Evolutionary conservation across 2,113 vertebrate genomes (phyloP), one percentile per base, ranked within the genome.

Genomic region (Charadrius vociferus): DNA sequence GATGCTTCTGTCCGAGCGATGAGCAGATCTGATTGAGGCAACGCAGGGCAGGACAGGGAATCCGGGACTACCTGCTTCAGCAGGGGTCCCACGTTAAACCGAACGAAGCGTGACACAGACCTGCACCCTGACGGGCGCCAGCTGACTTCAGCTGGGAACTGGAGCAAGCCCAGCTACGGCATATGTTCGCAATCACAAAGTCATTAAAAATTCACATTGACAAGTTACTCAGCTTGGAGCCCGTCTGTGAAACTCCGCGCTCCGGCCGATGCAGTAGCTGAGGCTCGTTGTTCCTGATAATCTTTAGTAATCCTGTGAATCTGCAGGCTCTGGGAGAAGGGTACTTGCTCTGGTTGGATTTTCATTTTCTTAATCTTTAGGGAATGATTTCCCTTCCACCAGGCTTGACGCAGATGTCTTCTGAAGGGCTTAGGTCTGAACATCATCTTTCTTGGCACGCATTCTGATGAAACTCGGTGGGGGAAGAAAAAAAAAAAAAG

Each of bases 131-230:
- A 83, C 86, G 61, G 81, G 71, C 21, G 0, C 85, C 96, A 93
- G 85, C 92, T 92, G 92, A 90, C 83, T 91, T 86, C 78, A 82
- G 74, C 91, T 82, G 95, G 39, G 84, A 84, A 66, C 95, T 95
- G 96, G 96, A 96, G 78, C 93, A 53, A 82, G 81, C 87, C 95
- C 93, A 95, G 85, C 96, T 77, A 58, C 1, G 3, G 66, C 95
- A 96, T 93, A 93, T 96, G 96, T 82, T 97, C 22, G 0, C 84
- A 93, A 95, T 97, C 96, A 95, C 87, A 90, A 96, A 86, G 78
- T 88, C 90, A 95, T 95, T 95, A 97, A 95, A 96, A 97, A 96
- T 96, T 91, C 93, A 93, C 91, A 78, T 16, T 73, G 90, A 71
- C 91, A 80, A 95, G 89, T 91, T 78, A 88, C 59, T 94, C 55